Evolutionary conservation across 2,888 invertebrate species (phyloP), one percentile per base, ranked within the genome.

Genomic region (Taenaris catops): DNA sequence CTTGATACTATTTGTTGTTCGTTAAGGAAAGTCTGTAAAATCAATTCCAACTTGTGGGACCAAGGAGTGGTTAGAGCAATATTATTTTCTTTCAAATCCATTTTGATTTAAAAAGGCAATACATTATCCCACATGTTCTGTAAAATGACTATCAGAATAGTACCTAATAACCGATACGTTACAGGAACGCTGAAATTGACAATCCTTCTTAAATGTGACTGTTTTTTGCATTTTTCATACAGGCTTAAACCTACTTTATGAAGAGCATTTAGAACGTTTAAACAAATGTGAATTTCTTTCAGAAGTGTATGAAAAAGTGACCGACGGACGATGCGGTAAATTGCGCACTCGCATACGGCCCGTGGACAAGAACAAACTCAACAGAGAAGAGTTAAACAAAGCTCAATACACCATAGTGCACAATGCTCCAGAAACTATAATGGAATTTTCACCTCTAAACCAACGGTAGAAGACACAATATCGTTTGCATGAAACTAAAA

Each of bases 281-380:
- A 24, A n/a, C 23, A 24, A 23, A 24, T 5, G 9, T 11, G 2
- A 4, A 44, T 24, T 46, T 4, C 34, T 75, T 73, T 5, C 74
- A 84, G 84, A 47, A 38, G 46, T 64, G 8, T 86, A 67, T 47
- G 79, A 80, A 49, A 84, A 76, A 44, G 48, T 84, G 3, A 51
- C 68, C 8, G 80, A 84, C 26, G 84, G 86, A 1, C 71, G 75
- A 1, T 86, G 86, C 47, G 71, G 83, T 5, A 67, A 60, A 38
- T 55, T 86, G n/a, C 76, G 81, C 5, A 81, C 76, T 1, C 69
- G 79, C 33, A 83, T 86, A 35, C 62, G 63, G n/a, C 63, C 74
- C 0, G 43, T 79, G 8, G 79, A 74, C 47, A 58, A 65, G 23
- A 58, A 53, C 5, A 83, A 80, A 43, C 50, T 86, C 2, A 78